These are phyloP conservation scores for Tachina lurida DNA, from an alignment of 2,888 invertebrate genomes.

Conservation along the genomic window DNA sequence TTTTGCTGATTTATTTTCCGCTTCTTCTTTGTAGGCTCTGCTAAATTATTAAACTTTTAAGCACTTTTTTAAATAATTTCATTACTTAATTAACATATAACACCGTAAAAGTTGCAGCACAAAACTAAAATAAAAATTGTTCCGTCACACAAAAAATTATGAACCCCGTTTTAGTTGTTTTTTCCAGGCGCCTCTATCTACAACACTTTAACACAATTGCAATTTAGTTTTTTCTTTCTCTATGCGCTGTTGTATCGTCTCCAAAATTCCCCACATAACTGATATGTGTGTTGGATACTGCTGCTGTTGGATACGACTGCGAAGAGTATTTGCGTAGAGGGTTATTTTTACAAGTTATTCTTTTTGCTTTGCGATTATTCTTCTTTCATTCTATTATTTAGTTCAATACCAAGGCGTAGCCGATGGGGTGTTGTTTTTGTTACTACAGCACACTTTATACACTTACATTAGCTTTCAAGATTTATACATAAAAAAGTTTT, in stretches of 20 bases:
- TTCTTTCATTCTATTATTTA: slow-evolving; percentile 6
- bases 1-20: slow-evolving; percentile 74
- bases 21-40: slow-evolving; percentile 6
- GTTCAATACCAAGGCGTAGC: not conserved
- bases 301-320: no score
- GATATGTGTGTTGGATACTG: slow-evolving; percentile 20
- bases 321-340: slow-evolving; percentile 14
- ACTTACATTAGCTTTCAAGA: not conserved
- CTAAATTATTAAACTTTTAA: slow-evolving; percentile 2
- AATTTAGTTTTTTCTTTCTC: slow-evolving; percentile 57
- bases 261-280: slow-evolving; percentile 71
- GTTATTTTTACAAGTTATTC: slow-evolving; percentile 9
- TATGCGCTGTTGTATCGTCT: slow-evolving; percentile 68
- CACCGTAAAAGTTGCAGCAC: slow-evolving; percentile 52
- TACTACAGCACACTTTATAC: not conserved
- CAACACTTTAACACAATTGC: slow-evolving; percentile 50
- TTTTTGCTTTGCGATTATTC: not conserved
- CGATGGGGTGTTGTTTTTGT: not conserved
- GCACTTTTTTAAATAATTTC: slow-evolving; percentile 36
- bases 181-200: slow-evolving; percentile 66
- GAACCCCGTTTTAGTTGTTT: slow-evolving; percentile 69
- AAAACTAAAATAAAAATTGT: slow-evolving; percentile 62
- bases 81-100: slow-evolving; percentile 10
- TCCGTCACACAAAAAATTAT: slow-evolving; percentile 74
- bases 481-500: not conserved